Evolutionary conservation across 2,888 invertebrate genomes (phyloP).

Genomic region (Cephus nigrinus): DNA sequence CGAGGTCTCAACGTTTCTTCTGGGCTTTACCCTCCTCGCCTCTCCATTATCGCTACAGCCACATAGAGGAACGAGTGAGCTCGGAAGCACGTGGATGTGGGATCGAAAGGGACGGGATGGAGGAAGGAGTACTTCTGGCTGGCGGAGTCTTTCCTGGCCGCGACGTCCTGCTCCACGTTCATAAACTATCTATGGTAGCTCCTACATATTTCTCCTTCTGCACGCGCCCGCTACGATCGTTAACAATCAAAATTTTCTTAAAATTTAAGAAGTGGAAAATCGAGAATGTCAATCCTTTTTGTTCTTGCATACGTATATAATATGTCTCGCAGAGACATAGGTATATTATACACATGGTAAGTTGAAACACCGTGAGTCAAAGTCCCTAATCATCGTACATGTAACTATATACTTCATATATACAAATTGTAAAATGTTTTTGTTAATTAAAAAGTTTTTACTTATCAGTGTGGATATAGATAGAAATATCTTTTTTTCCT

Average conservation of each 20-base stretch:
- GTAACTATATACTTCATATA: conserved; percentile 56
- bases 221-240: conserved; percentile 4
- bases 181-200: not conserved
- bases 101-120: too few species aligned
- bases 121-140: too few species aligned
- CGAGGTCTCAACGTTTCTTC: not conserved
- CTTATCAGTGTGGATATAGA: conserved; percentile 36
- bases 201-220: not conserved
- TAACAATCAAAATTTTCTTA: conserved; percentile 26
- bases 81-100: not conserved
- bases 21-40: not conserved
- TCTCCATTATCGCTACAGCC: too few species aligned
- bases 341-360: conserved; percentile 39
- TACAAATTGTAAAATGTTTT: conserved; percentile 63
- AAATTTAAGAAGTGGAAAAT: conserved; percentile 52
- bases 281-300: conserved; percentile 34
- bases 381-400: conserved; percentile 24
- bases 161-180: not conserved
- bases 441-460: conserved; percentile 52
- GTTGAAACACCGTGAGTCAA: conserved; percentile 34
- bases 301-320: conserved; percentile 13
- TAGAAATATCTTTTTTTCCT: conserved; percentile 18
- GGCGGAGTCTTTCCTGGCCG: too few species aligned
- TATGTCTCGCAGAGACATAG: conserved; percentile 27
- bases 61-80: not conserved